Conservation (phyloP, 2,797 vertebrate genomes). For the Poecilia gillii region DNA sequence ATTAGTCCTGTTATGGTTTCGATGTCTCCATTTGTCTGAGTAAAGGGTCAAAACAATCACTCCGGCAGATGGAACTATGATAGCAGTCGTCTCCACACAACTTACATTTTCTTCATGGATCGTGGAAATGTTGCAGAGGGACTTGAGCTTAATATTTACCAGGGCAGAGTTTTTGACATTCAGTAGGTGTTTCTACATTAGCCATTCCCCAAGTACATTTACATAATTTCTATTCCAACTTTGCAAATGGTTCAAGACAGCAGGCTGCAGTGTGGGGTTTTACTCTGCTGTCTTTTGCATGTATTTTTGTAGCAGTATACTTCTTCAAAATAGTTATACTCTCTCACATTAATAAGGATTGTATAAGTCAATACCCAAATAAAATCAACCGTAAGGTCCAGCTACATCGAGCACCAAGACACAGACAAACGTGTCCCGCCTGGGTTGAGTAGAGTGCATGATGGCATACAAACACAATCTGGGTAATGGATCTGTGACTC, state of each 20-base stretch:
- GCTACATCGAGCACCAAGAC: conserved; percentile 7
- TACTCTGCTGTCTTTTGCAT: not conserved
- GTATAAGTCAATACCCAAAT: not conserved
- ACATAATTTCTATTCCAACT: conserved; percentile 6
- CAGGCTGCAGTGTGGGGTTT: not conserved
- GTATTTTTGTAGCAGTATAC: not conserved
- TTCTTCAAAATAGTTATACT: conserved; percentile 14
- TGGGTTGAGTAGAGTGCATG: conserved; percentile 29
- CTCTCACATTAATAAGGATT: not conserved
- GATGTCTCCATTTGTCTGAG: conserved; percentile 30
- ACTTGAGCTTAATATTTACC: conserved; percentile 25
- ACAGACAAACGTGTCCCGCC: conserved; percentile 32
- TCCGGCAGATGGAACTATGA: conserved; percentile 26
- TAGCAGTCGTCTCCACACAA: conserved; percentile 2
- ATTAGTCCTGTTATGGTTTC: conserved; percentile 39
- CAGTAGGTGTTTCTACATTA: not conserved
- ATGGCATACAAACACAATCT: conserved; percentile 73
- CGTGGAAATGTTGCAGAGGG: conserved; percentile 18
- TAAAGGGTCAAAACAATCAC: conserved; percentile 30
- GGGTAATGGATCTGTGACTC: conserved; percentile 71
- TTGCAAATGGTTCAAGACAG: not conserved
- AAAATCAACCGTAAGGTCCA: conserved; percentile 3
- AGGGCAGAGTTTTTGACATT: not conserved
- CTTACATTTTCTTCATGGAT: conserved; percentile 21
- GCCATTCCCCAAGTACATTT: not conserved